phyloP scores from a whole-genome alignment of 2,113 vertebrate species.

The Chitala chitala region DNA sequence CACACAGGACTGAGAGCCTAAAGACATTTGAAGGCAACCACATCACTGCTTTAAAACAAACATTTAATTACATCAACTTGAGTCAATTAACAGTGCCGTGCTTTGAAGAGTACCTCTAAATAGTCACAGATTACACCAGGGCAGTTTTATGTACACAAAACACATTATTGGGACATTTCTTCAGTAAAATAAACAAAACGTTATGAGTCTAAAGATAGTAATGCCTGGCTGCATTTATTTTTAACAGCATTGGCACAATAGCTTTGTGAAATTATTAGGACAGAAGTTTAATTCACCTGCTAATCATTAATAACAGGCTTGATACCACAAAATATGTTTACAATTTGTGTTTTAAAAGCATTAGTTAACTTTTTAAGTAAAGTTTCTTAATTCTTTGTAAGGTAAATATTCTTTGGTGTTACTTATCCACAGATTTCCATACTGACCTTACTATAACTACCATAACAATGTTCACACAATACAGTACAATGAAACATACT shows the following conservation, averaged over 20 bases:
- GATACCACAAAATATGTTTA: not conserved
- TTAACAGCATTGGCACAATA: not conserved
- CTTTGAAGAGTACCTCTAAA: conserved; percentile 15
- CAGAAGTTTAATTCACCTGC: not conserved
- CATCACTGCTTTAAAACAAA: conserved; percentile 20
- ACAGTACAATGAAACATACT: not conserved
- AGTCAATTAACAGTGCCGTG: conserved; percentile 1
- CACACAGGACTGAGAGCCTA: conserved; percentile 7
- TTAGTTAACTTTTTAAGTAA: not conserved
- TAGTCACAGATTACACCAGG: not conserved
- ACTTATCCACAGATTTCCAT: too few species aligned
- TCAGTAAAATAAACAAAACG: conserved; percentile 1
- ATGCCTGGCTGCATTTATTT: not conserved
- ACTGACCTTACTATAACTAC: too few species aligned
- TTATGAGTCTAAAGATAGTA: conserved; percentile 1
- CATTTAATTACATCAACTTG: conserved; percentile 24
- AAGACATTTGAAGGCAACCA: conserved; percentile 14
- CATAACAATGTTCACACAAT: not conserved
- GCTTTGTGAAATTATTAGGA: not conserved
- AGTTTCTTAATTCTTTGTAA: not conserved
- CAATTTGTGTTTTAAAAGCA: not conserved
- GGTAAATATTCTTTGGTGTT: conserved; percentile 1
- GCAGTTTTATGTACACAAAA: conserved; percentile 6
- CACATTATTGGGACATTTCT: not conserved
- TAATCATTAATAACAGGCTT: not conserved